Conservation (phyloP, 2,113 vertebrate species). For the Epinephelus cyanopodus region DNA sequence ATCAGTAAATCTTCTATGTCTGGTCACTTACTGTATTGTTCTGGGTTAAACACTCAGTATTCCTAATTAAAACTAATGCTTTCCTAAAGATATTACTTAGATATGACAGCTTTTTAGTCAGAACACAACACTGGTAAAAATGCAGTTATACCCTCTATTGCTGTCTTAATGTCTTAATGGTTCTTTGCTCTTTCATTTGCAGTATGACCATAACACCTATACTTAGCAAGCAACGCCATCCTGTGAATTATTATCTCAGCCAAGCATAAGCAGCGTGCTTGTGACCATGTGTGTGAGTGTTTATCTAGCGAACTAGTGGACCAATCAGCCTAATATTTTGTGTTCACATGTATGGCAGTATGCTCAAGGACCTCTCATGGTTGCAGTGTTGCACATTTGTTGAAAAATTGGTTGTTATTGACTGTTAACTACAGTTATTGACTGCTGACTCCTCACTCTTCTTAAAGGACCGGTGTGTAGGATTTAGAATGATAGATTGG, state of each 20-base stretch:
- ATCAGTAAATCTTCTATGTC: background rate
- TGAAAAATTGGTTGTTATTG: no score
- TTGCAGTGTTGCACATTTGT: no score
- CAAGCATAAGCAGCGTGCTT: no score
- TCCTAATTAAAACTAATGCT: background rate
- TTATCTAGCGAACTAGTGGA: no score
- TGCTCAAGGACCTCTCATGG: no score
- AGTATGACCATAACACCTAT: background rate
- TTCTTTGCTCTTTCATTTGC: background rate
- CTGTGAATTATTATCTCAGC: background rate
- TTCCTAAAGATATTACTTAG: background rate
- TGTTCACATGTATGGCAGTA: no score
- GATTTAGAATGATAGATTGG: no score
- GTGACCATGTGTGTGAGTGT: no score
- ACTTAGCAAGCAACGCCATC: background rate
- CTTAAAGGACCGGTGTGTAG: no score
- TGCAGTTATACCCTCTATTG: background rate
- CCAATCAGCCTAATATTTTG: no score
- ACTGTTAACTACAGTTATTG: no score
- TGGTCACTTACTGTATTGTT: background rate
- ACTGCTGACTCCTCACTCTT: no score
- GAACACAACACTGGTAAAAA: background rate
- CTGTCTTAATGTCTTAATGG: conserved; percentile 3
- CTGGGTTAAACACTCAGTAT: background rate
- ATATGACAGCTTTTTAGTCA: background rate